A percentile compares a stretch with the other conserved stretches of the same genome.
These are phyloP conservation scores for Perca schrenkii DNA, from an alignment of 2,113 vertebrate species.

Conservation along the genomic window DNA sequence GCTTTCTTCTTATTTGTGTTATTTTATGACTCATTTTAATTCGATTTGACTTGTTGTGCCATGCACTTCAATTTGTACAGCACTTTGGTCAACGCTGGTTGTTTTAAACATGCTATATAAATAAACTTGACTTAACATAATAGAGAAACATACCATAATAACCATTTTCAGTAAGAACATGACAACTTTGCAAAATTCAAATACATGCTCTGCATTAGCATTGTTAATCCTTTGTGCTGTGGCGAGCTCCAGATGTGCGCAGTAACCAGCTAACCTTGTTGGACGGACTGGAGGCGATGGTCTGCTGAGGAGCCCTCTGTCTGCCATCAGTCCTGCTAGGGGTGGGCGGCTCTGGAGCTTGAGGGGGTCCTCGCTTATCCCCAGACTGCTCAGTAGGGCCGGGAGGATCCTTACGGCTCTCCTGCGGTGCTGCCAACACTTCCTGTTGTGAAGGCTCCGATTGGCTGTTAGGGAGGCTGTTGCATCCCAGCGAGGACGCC, in stretches of 20 bases:
- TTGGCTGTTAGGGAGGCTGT: slow-evolving; percentile 71
- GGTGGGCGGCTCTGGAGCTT: slow-evolving; percentile 7
- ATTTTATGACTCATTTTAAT: too few relatives aligned
- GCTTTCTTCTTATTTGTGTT: too few relatives aligned
- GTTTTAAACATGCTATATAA: too few relatives aligned
- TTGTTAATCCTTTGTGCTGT: too few relatives aligned
- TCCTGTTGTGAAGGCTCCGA: slow-evolving; percentile 51
- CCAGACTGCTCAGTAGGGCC: neutral
- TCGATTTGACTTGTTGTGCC: too few relatives aligned
- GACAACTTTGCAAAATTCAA: too few relatives aligned
- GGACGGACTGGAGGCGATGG: slow-evolving; percentile 55
- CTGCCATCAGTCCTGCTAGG: slow-evolving; percentile 25
- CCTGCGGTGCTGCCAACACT: neutral
- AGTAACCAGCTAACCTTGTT: slow-evolving; percentile 65
- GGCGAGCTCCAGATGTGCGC: neutral
- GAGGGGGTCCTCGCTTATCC: slow-evolving; percentile 48
- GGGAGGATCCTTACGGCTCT: neutral
- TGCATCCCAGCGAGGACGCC: slow-evolving; percentile 61
- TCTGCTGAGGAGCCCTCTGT: slow-evolving; percentile 69
- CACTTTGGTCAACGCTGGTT: too few relatives aligned
- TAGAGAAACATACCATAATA: too few relatives aligned
- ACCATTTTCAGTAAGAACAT: too few relatives aligned
- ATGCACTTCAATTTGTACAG: too few relatives aligned
- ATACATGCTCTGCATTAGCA: too few relatives aligned
- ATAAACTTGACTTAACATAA: too few relatives aligned